These are phyloP conservation scores for Heteropelma amictum DNA, from an alignment of 2,888 invertebrate species.

Conservation along the genomic window DNA sequence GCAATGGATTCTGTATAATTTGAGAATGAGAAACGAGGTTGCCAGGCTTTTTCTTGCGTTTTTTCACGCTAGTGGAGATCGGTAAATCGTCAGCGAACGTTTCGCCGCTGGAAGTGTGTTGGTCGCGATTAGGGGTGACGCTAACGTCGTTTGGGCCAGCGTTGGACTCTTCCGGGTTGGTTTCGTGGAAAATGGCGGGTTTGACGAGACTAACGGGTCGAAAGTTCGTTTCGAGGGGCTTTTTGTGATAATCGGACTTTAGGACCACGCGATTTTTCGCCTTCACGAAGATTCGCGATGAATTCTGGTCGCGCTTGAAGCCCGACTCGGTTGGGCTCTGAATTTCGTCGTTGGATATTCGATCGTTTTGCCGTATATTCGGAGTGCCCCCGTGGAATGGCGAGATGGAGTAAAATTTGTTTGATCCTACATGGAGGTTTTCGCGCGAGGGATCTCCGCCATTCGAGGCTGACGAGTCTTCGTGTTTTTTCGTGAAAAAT, in stretches of 20 bases:
- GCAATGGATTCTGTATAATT: conserved; percentile 4
- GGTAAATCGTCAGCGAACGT: conserved; percentile 18
- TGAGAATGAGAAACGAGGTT: neutral
- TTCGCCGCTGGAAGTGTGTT: conserved; percentile 66
- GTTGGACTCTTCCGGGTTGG: conserved; percentile 59
- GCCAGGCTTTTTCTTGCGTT: conserved; percentile 33
- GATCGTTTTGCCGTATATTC: conserved; percentile 29
- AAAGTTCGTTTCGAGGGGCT: conserved; percentile 5
- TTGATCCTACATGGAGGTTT: conserved; percentile 21
- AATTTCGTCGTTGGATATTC: neutral
- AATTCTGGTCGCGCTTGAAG: neutral
- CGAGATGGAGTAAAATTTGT: conserved; percentile 25
- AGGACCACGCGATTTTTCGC: conserved; percentile 50
- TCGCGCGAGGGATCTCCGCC: neutral
- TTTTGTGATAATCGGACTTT: conserved; percentile 16
- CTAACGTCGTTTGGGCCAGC: conserved; percentile 72
- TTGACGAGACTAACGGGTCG: neutral
- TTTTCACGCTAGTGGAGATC: conserved; percentile 26
- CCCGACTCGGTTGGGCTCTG: neutral
- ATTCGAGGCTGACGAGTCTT: neutral
- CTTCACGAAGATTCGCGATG: neutral
- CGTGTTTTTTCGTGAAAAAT: conserved; percentile 4
- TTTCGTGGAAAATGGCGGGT: neutral
- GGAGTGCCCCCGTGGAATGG: neutral
- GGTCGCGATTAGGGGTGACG: conserved; percentile 72